These are phyloP conservation scores for Lucilia sericata DNA, from an alignment of 1,140 invertebrate species.

Conservation along the genomic window DNA sequence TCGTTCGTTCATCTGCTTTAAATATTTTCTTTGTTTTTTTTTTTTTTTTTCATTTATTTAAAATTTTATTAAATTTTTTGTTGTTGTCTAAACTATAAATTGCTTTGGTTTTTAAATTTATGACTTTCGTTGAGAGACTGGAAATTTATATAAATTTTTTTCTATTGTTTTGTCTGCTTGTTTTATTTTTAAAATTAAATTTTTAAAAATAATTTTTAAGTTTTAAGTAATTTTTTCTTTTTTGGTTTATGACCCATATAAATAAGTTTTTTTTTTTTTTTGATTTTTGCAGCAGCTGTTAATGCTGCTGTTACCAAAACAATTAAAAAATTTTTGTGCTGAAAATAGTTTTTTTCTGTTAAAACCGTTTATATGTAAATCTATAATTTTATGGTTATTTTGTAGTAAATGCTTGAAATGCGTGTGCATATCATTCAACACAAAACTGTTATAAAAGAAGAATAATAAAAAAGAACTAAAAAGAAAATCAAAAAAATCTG, in stretches of 20 bases:
- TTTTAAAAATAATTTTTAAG: background rate
- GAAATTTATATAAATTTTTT: background rate
- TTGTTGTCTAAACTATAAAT: background rate
- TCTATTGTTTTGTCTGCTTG: background rate
- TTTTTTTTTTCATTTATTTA: background rate
- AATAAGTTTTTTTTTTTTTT: background rate
- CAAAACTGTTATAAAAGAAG: background rate
- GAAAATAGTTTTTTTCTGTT: background rate
- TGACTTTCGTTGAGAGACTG: background rate
- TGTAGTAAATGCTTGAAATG: background rate
- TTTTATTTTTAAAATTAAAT: background rate
- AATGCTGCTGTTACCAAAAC: background rate
- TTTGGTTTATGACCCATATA: background rate
- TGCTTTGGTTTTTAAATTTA: background rate
- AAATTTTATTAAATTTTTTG: conserved; percentile 5
- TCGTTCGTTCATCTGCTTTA: background rate
- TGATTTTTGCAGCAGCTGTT: no score
- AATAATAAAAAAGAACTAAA: background rate
- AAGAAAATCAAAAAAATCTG: background rate
- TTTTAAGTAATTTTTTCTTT: background rate
- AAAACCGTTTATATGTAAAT: background rate
- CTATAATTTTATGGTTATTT: background rate
- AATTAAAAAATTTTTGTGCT: background rate
- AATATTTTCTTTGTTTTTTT: background rate
- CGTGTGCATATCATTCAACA: conserved; percentile 42